phyloP scores from a whole-genome alignment of 2,113 vertebrate species.

The Myiagra hebetior region DNA sequence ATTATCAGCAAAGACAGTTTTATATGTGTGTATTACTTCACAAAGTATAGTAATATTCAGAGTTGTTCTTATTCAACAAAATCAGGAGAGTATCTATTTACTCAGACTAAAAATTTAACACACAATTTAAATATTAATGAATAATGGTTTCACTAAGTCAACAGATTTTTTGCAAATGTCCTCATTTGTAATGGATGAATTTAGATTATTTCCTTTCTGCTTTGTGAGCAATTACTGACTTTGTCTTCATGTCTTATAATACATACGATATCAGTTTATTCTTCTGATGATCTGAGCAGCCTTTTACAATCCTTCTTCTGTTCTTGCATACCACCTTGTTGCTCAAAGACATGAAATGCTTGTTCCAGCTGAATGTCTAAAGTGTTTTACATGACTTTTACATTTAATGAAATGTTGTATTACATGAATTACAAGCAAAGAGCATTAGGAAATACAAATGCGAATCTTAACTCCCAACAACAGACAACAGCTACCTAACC shows the following conservation, averaged over 20 bases:
- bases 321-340: background rate
- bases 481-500: background rate
- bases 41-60: background rate
- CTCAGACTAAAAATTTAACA: background rate
- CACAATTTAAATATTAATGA: background rate
- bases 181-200: background rate
- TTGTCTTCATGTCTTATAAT: background rate
- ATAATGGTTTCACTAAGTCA: background rate
- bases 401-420: constrained; percentile 3
- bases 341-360: background rate
- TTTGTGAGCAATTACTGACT: background rate
- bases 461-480: background rate
- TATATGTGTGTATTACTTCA: background rate
- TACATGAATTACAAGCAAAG: constrained; percentile 14
- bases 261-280: background rate
- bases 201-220: background rate
- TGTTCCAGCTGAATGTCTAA: background rate
- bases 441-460: background rate
- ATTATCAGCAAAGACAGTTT: background rate
- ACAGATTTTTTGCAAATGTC: background rate
- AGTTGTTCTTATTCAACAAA: background rate
- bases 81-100: background rate
- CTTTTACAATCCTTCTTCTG: background rate
- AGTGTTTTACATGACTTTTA: constrained; percentile 29
- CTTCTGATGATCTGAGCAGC: background rate